Evolutionary conservation across 2,888 invertebrate genomes (phyloP).

Genomic region (Chrysolina oricalcia): DNA sequence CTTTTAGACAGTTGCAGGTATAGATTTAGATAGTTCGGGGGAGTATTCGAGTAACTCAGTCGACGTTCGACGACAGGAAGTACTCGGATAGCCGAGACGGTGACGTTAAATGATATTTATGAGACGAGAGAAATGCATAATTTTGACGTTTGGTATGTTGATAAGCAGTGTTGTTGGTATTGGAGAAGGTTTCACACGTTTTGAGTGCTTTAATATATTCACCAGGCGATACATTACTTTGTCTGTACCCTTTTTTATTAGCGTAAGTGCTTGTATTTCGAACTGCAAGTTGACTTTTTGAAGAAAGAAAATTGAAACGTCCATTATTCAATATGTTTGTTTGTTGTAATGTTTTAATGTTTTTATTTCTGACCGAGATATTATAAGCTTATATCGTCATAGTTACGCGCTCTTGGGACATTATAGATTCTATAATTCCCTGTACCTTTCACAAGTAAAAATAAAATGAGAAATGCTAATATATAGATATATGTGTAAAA

Average conservation of each 20-base stretch:
- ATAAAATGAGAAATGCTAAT: too few relatives aligned
- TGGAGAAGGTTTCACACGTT: constrained; percentile 5
- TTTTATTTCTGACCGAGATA: too few relatives aligned
- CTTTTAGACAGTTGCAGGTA: constrained; percentile 32
- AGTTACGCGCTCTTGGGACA: too few relatives aligned
- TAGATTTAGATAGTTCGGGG: constrained; percentile 1
- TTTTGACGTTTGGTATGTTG: constrained; percentile 18
- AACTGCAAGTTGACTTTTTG: too few relatives aligned
- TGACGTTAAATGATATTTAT: constrained; percentile 21
- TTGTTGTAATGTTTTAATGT: too few relatives aligned
- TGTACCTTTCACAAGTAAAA: too few relatives aligned
- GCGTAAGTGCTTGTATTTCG: too few relatives aligned
- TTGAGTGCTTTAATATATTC: not conserved
- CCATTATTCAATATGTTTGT: too few relatives aligned
- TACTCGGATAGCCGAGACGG: not conserved
- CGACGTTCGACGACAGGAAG: constrained; percentile 16
- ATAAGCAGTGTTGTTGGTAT: not conserved
- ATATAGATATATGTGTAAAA: too few relatives aligned
- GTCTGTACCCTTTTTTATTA: not conserved
- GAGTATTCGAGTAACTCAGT: not conserved
- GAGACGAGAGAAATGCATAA: constrained; percentile 1
- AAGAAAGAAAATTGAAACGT: too few relatives aligned
- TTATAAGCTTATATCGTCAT: too few relatives aligned
- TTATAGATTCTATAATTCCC: too few relatives aligned
- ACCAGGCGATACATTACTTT: not conserved